A percentile compares a stretch with the other conserved stretches of the same genome.
phyloP scores from a whole-genome alignment of 2,888 invertebrate species.

The Mycogona germanica region DNA sequence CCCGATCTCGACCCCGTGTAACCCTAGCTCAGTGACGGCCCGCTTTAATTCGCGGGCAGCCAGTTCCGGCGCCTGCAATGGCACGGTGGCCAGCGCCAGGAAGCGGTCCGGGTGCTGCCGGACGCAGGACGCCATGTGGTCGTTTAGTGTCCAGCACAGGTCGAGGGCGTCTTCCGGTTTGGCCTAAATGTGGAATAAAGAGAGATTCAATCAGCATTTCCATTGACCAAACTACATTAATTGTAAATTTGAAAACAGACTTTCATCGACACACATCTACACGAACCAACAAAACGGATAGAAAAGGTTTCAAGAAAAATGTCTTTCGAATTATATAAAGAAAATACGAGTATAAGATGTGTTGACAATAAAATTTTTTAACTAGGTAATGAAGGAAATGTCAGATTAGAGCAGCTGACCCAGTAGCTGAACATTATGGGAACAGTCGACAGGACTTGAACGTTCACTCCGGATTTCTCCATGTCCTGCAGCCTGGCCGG shows the following conservation, averaged over 20 bases:
- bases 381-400: too few relatives aligned
- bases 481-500: constrained; percentile 40
- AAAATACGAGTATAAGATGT: not conserved
- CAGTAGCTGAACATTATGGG: constrained; percentile 47
- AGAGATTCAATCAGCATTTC: too few relatives aligned
- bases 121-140: constrained; percentile 40
- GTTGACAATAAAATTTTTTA: not conserved
- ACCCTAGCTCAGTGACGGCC: constrained; percentile 35
- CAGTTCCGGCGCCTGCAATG: constrained; percentile 40
- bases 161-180: constrained; percentile 41
- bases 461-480: constrained; percentile 39
- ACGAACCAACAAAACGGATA: too few relatives aligned
- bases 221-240: too few relatives aligned
- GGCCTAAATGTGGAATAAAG: too few relatives aligned
- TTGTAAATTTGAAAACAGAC: too few relatives aligned
- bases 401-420: constrained; percentile 34
- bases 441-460: constrained; percentile 44
- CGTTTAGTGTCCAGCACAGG: constrained; percentile 39
- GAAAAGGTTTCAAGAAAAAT: not conserved
- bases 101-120: constrained; percentile 36
- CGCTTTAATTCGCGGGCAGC: constrained; percentile 41
- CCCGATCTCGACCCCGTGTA: constrained; percentile 43
- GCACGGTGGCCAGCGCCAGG: constrained; percentile 42
- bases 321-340: too few relatives aligned
- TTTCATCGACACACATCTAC: too few relatives aligned